phyloP scores from a whole-genome alignment of 2,797 vertebrate species.

The Neosilurus mollespiculum region DNA sequence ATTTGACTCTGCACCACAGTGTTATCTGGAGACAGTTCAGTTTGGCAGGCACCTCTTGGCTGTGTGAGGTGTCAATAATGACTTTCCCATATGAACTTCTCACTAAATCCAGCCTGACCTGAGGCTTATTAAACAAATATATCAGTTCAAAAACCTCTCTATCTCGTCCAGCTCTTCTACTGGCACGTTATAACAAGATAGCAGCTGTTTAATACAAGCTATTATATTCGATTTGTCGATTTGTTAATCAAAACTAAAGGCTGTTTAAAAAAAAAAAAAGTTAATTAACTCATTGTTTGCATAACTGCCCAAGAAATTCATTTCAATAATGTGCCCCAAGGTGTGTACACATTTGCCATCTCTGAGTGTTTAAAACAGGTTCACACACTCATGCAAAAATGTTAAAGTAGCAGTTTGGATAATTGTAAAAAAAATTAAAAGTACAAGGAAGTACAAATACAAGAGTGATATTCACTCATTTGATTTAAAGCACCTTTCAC shows the following conservation, averaged over 20 bases:
- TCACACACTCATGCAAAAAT: background rate
- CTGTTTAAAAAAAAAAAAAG: background rate
- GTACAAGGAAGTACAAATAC: background rate
- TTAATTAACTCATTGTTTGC: background rate
- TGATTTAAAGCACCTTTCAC: too few species aligned
- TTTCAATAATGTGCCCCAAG: background rate
- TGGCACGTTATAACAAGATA: background rate
- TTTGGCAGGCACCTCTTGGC: slow-evolving; percentile 45
- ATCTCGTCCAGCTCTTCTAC: slow-evolving; percentile 1
- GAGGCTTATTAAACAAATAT: slow-evolving; percentile 38
- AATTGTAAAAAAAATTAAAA: background rate
- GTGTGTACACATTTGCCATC: background rate
- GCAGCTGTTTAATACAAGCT: background rate
- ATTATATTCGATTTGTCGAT: background rate
- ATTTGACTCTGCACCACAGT: slow-evolving; percentile 14
- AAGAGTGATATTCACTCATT: background rate
- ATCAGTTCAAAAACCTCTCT: slow-evolving; percentile 38
- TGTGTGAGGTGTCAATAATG: slow-evolving; percentile 60
- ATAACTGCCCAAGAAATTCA: background rate
- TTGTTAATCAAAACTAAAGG: background rate
- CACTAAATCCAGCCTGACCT: slow-evolving; percentile 46
- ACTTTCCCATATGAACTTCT: slow-evolving; percentile 61
- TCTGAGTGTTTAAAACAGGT: background rate
- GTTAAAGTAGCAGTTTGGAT: background rate
- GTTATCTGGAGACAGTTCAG: slow-evolving; percentile 41